Percentiles rank a stretch among this genome's conserved stretches.
phyloP scores from a whole-genome alignment of 1,140 invertebrate species.

The Rhynchophorus ferrugineus region DNA sequence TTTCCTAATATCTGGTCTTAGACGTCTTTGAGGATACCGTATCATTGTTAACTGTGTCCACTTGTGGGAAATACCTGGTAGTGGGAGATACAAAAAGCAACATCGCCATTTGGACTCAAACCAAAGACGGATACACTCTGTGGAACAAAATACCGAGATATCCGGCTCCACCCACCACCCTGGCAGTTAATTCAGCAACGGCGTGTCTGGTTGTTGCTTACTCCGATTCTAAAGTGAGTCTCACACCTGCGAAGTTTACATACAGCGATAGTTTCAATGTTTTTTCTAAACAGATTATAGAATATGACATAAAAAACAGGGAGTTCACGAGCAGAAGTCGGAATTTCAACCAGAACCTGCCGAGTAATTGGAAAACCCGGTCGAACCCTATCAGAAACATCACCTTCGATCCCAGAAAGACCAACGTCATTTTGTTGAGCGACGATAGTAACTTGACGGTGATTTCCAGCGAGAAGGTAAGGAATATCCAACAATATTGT shows the following conservation, averaged over 20 bases:
- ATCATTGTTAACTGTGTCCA: slow-evolving; percentile 47
- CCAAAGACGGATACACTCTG: slow-evolving; percentile 42
- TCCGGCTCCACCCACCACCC: slow-evolving; percentile 53
- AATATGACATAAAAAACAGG: slow-evolving; percentile 54
- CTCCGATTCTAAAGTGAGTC: slow-evolving; percentile 60
- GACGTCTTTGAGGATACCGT: slow-evolving; percentile 47
- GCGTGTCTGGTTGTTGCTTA: slow-evolving; percentile 58
- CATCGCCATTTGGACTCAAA: slow-evolving; percentile 52
- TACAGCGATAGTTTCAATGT: slow-evolving; percentile 16
- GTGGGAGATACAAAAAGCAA: slow-evolving; percentile 51
- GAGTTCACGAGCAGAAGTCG: slow-evolving; percentile 51
- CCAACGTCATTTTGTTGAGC: slow-evolving; percentile 55
- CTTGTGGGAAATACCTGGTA: slow-evolving; percentile 52
- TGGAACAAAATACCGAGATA: slow-evolving; percentile 57
- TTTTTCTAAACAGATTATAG: slow-evolving; percentile 51
- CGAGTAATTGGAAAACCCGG: slow-evolving; percentile 43
- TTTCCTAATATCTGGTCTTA: slow-evolving; percentile 23
- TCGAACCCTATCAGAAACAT: slow-evolving; percentile 49
- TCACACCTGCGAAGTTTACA: no score
- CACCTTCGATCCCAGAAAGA: slow-evolving; percentile 48
- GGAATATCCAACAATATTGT: no score
- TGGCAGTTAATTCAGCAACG: slow-evolving; percentile 51
- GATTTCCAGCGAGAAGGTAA: slow-evolving; percentile 51
- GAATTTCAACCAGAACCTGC: slow-evolving; percentile 43
- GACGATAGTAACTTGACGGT: slow-evolving; percentile 55